Base-by-base conservation (phyloP, 2,888 invertebrate species). In the Diabrotica balteata region DNA sequence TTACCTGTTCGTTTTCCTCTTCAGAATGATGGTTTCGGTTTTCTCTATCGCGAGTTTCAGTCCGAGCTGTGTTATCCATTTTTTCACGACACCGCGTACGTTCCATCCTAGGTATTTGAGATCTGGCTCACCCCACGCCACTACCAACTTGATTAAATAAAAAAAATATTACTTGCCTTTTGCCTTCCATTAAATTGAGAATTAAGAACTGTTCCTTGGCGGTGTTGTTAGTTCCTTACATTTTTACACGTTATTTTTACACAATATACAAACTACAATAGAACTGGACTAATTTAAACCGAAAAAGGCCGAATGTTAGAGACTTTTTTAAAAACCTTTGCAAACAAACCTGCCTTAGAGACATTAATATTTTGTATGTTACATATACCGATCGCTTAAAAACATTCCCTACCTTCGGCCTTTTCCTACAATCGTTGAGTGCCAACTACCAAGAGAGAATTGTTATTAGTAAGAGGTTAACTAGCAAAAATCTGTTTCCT, bases 361-460 rank as follows among this genome's bases (percentile, higher is more conserved):
- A 55, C 45, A 55, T 55, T 44, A 1, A 63, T 55, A 63, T 47
- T 63, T 63, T 64, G 51, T 45, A 58, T 57, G 51, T 8, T 8
- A 63, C 54, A 43, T 63, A 10, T 50, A 17, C 6, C 9, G 32
- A 59, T 10, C 43, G 22, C 50, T 9, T 11, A 58, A 46, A 58
- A 22, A 32, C 5, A 10, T n/a, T 22, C 59, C 44, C 10, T 63
- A 44, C 52, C 11, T 58, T 42, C 49, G 59, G 44, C 17, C 46
- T 59, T 70, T 62, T 61, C 49, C 60, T 47, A 54, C 73, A 70
- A 67, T 77, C 79, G 79, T 79, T 81, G 82, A 84, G 84, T 84
- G 84, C 84, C 84, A 84, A 84, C 81, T 82, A 82, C 82, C 81
- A 79, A 77, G 76, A 75, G 79, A 79, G 78, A 78, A 2, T 32